Conservation (phyloP, 2,888 invertebrate species). For the Rhamphomyia laevipes region DNA sequence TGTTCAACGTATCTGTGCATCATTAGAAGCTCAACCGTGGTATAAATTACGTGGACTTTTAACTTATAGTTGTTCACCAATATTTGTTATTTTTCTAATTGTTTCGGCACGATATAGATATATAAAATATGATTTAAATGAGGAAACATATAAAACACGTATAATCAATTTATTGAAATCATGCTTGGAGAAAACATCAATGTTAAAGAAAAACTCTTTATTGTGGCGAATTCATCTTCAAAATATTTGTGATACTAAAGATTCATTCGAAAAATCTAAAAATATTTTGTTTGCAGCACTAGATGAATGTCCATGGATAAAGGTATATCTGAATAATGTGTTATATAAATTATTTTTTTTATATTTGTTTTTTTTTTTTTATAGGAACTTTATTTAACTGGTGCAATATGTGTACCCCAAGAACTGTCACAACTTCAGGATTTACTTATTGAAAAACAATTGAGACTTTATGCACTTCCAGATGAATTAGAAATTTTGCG, state of each 20-base stretch:
- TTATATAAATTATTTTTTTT: not conserved
- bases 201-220: conserved; percentile 36
- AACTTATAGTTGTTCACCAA: conserved; percentile 36
- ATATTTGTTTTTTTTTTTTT: conserved; percentile 8
- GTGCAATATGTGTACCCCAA: conserved; percentile 50
- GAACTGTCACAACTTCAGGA: conserved; percentile 59
- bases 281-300: conserved; percentile 42
- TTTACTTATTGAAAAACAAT: conserved; percentile 59
- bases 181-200: conserved; percentile 17
- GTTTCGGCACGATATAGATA: conserved; percentile 32
- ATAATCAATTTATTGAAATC: conserved; percentile 27
- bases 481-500: conserved; percentile 60
- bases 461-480: conserved; percentile 61
- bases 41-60: conserved; percentile 42
- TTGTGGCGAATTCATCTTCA: conserved; percentile 53
- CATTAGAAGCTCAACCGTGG: conserved; percentile 38
- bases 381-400: conserved; percentile 47
- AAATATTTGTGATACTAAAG: conserved; percentile 36
- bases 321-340: too few species aligned
- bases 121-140: conserved; percentile 16
- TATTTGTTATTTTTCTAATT: conserved; percentile 39
- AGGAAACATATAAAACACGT: conserved; percentile 24
- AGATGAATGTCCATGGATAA: conserved; percentile 53
- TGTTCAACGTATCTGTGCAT: conserved; percentile 40
- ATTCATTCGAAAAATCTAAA: conserved; percentile 29